Base-by-base conservation (phyloP, 1,140 invertebrate genomes). In the Tribolium castaneum region DNA sequence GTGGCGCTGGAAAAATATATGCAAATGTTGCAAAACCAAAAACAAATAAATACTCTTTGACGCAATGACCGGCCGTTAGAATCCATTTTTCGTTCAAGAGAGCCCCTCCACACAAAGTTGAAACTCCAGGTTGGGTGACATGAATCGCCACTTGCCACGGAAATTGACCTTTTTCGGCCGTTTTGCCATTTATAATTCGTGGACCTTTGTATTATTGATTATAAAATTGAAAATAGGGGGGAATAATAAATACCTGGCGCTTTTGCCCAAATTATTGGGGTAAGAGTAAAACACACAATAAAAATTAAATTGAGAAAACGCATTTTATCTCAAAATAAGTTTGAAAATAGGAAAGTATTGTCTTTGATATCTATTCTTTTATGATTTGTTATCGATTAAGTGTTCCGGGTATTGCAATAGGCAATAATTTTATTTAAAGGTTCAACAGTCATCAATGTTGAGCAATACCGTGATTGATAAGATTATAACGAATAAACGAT, bases 1-100 rank as follows among this genome's bases (percentile, higher is more conserved):
- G 2, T 50, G 12, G 75, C 75, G 22, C 75, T 75, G 12, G 6
- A 56, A 30, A n/a, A n/a, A n/a, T n/a, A n/a, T n/a, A n/a, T n/a
- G n/a, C n/a, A n/a, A n/a, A n/a, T n/a, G n/a, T n/a, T n/a, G n/a
- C n/a, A n/a, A n/a, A n/a, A n/a, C 39, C n/a, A 45, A 45, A 45
- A 70, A 13, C 14, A 51, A 30, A 76, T 49, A 50, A 19, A 30
- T 22, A 81, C 80, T 71, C 78, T 16, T 82, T 50, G 1, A 80
- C 82, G 35, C 85, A 86, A 52, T 84, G 85, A 51, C 82, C 85
- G 2, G 84, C 82, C 0, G 83, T 86, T 12, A 86, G 13, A 51
- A 86, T 71, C 84, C 84, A 86, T 34, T 54, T 16, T 22, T 83
- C 78, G 2, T 76, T 81, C 14, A 86, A 81, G 0, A 86, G 25